phyloP scores from a whole-genome alignment of 2,888 invertebrate genomes.

The Yponomeuta cagnagella region DNA sequence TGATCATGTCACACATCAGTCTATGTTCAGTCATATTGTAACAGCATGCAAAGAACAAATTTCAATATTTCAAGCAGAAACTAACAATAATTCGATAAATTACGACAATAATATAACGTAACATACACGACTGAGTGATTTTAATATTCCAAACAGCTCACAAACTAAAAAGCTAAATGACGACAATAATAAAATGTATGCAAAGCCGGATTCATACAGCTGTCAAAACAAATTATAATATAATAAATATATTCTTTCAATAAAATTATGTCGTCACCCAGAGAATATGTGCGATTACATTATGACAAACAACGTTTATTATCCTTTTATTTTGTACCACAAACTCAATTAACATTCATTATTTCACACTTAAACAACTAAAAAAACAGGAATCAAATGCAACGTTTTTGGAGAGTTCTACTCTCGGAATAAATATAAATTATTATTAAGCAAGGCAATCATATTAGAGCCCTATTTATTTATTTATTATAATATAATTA shows the following conservation, averaged over 20 bases:
- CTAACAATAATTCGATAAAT: not conserved
- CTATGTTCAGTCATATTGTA: slow-evolving; percentile 38
- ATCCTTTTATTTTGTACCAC: not conserved
- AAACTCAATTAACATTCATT: not conserved
- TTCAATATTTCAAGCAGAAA: not conserved
- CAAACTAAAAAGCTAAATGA: not conserved
- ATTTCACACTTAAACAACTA: not conserved
- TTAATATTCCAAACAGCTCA: not conserved
- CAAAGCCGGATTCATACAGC: not conserved
- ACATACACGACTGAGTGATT: too few relatives aligned
- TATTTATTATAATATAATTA: not conserved
- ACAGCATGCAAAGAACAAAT: not conserved
- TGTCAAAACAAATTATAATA: not conserved
- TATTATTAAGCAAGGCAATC: too few relatives aligned
- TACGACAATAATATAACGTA: not conserved
- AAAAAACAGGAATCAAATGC: not conserved
- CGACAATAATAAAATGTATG: not conserved
- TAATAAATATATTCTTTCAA: not conserved
- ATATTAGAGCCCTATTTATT: not conserved
- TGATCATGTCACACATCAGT: slow-evolving; percentile 58
- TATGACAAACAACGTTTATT: not conserved
- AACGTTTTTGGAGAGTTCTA: not conserved
- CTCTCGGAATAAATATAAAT: not conserved
- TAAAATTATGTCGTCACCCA: not conserved
- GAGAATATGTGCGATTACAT: not conserved